These are phyloP conservation scores for Aleiodes alternator DNA, from an alignment of 2,888 invertebrate species.

Conservation along the genomic window DNA sequence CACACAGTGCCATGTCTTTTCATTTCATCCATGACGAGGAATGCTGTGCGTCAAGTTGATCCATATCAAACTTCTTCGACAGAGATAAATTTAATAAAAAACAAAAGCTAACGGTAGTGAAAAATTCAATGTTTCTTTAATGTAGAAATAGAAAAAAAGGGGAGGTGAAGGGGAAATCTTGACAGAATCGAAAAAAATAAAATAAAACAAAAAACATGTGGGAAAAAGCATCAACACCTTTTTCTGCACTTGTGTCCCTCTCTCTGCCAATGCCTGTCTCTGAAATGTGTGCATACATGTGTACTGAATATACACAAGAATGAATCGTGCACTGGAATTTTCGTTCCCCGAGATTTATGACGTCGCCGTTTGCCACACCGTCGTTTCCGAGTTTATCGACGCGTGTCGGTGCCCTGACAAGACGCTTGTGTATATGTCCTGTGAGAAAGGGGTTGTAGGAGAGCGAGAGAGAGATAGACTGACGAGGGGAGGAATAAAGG, in stretches of 20 bases:
- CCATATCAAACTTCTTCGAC: conserved; percentile 5
- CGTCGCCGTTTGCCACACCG: conserved; percentile 43
- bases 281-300: conserved; percentile 27
- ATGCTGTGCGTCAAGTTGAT: conserved; percentile 37
- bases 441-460: conserved; percentile 16
- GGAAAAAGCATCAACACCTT: conserved; percentile 22
- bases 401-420: conserved; percentile 42
- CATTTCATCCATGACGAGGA: conserved; percentile 34
- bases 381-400: conserved; percentile 49
- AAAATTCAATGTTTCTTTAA: conserved; percentile 10
- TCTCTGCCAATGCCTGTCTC: background rate
- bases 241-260: background rate
- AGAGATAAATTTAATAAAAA: conserved; percentile 4
- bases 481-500: background rate
- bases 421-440: background rate
- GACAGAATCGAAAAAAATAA: background rate
- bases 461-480: background rate
- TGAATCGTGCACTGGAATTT: conserved; percentile 41
- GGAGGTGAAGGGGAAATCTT: background rate
- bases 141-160: background rate
- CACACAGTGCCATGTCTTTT: conserved; percentile 58
- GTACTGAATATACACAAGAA: conserved; percentile 27
- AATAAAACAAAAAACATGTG: background rate
- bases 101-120: background rate
- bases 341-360: conserved; percentile 42